Base-by-base conservation (phyloP, 2,888 invertebrate genomes). In the Leucoptera coffeella region DNA sequence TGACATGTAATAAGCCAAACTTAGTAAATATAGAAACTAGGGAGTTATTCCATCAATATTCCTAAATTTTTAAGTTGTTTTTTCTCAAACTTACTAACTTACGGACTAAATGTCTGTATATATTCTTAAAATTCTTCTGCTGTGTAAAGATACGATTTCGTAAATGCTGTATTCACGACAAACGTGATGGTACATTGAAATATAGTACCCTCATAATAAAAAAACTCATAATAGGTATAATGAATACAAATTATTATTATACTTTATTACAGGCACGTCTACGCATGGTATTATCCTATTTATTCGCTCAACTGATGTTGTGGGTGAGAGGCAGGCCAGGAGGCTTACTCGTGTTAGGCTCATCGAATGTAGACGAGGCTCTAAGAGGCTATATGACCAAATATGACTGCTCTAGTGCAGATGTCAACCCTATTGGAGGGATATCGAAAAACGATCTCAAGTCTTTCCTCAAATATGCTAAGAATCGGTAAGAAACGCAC, bases 361-460 rank as follows among this genome's bases (percentile, higher is more conserved):
- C 95, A 0, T 87, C 95, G 3, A 99, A 99, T 60, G 97, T 97
- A 0, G 99, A 99, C 54, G 99, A 99, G 60, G 85, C 94, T 2
- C 59, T 99, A 8, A 73, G 96, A 26, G 99, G 99, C 0, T 99
- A 99, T 50, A 80, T 97, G 73, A 99, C 99, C 1, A 99, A 99
- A 58, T 99, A 99, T 48, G 99, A 99, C 61, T 99, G 97, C 52
- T 97, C 97, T 12, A 94, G 96, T 43, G 97, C 97, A 0, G 99
- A 99, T 50, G 73, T 99, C 11, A 99, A 97, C 61, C 97, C 97
- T 0, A 99, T 99, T 30, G 99, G 99, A 1, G 94, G 96, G 2
- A 92, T 99, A 38, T 92, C 94, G 3, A 99, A 99, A 64, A 84
- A 82, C 2, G 99, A 99, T 65, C 72, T 99, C 15, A 81, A 82